phyloP scores from a whole-genome alignment of 1,140 invertebrate species.

The Anastatus disparis region DNA sequence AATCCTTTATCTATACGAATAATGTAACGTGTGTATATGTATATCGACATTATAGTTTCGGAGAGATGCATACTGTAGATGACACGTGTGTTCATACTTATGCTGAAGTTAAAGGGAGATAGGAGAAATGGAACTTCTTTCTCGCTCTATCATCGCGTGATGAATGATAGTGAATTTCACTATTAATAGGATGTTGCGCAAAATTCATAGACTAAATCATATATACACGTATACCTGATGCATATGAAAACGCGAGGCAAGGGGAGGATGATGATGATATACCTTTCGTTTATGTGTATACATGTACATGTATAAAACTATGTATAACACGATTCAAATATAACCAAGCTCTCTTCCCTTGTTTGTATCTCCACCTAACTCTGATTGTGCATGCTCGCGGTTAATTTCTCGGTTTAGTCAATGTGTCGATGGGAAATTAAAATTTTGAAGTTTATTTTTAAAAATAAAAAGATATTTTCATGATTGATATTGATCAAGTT shows the following conservation, averaged over 20 bases:
- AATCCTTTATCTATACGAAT: conserved; percentile 16
- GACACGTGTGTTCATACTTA: conserved; percentile 22
- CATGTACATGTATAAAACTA: conserved; percentile 5
- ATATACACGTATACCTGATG: too few species aligned
- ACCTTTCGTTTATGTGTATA: neutral
- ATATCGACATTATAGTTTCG: neutral
- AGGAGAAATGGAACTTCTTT: too few species aligned
- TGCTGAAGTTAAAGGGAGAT: too few species aligned
- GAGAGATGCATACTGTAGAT: neutral
- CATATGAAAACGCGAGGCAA: too few species aligned
- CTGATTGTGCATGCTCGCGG: neutral
- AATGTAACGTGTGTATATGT: neutral
- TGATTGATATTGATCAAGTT: too few species aligned
- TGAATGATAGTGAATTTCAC: conserved; percentile 39
- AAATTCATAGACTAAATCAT: too few species aligned
- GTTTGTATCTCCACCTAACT: too few species aligned
- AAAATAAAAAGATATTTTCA: too few species aligned
- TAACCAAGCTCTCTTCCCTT: too few species aligned
- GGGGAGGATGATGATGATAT: too few species aligned
- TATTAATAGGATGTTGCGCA: conserved; percentile 35
- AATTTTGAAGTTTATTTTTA: too few species aligned
- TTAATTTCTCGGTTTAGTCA: neutral
- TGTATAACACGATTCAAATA: conserved; percentile 16
- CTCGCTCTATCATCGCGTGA: conserved; percentile 26
- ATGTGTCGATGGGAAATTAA: too few species aligned